Percentiles rank a stretch among this genome's conserved stretches.
Conservation (phyloP, 1,140 invertebrate genomes). For the Eupeodes corollae region DNA sequence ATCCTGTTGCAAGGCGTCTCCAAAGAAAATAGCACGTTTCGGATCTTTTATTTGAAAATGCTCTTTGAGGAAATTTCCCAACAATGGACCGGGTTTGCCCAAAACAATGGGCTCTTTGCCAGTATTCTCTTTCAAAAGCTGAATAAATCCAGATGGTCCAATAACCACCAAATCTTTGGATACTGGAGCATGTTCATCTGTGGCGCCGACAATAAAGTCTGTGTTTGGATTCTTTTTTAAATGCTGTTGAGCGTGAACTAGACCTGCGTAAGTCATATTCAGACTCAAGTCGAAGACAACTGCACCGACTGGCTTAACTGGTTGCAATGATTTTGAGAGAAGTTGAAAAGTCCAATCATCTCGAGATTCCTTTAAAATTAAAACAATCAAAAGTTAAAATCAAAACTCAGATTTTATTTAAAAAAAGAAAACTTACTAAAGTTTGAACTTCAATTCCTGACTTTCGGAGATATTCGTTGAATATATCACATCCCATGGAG, state of each 20-base stretch:
- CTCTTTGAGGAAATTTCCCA: constrained; percentile 37
- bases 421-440: too few relatives aligned
- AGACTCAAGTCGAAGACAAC: constrained; percentile 29
- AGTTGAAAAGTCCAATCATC: too few relatives aligned
- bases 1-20: constrained; percentile 47
- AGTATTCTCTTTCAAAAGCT: constrained; percentile 37
- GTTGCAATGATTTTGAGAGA: too few relatives aligned
- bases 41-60: constrained; percentile 40
- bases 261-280: constrained; percentile 24
- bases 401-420: too few relatives aligned
- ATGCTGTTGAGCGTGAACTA: constrained; percentile 23
- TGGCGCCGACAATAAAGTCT: constrained; percentile 21
- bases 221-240: constrained; percentile 21
- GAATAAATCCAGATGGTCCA: constrained; percentile 38
- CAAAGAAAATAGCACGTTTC: constrained; percentile 45
- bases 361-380: too few relatives aligned
- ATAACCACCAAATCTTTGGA: constrained; percentile 21
- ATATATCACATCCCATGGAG: too few relatives aligned
- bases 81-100: constrained; percentile 42
- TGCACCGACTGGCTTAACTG: constrained; percentile 13
- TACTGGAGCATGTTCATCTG: constrained; percentile 23
- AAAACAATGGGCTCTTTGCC: constrained; percentile 37
- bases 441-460: too few relatives aligned
- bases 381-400: too few relatives aligned
- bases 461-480: too few relatives aligned